Evolutionary conservation across 2,888 invertebrate species (phyloP).

Genomic region (Sipha maydis): DNA sequence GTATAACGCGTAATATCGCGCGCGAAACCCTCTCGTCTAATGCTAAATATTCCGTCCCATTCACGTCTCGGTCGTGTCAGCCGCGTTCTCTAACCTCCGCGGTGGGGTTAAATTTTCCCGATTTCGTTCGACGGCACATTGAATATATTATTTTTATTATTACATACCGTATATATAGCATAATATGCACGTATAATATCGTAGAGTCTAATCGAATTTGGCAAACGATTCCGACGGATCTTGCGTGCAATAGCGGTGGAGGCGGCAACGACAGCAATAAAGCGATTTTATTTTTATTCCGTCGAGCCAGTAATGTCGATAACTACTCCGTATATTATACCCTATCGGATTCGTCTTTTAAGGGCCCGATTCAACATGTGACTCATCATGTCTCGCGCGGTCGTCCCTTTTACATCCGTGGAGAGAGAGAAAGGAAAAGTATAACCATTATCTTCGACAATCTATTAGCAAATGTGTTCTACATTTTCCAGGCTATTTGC

Average conservation of each 20-base stretch:
- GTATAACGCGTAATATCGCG: no score
- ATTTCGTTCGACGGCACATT: not conserved
- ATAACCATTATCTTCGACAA: slow-evolving; percentile 45
- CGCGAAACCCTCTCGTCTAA: not conserved
- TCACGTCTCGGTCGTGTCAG: no score
- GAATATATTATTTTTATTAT: not conserved
- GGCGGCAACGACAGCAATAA: slow-evolving; percentile 11
- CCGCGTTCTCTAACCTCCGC: not conserved
- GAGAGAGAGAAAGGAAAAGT: not conserved
- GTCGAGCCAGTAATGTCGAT: slow-evolving; percentile 22
- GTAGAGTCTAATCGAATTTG: slow-evolving; percentile 3
- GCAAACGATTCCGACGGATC: not conserved
- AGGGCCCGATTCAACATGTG: slow-evolving; percentile 31
- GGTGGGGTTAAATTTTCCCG: not conserved
- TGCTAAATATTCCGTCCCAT: not conserved
- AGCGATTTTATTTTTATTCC: slow-evolving; percentile 33
- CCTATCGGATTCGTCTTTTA: slow-evolving; percentile 15
- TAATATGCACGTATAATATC: no score
- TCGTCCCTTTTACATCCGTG: not conserved
- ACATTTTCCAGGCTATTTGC: slow-evolving; percentile 59
- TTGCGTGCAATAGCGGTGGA: no score
- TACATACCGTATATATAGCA: not conserved
- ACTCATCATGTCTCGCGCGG: not conserved
- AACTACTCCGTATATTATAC: not conserved
- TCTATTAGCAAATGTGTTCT: slow-evolving; percentile 60